phyloP scores from a whole-genome alignment of 1,140 invertebrate genomes.

The Tetragnatha versicolor region DNA sequence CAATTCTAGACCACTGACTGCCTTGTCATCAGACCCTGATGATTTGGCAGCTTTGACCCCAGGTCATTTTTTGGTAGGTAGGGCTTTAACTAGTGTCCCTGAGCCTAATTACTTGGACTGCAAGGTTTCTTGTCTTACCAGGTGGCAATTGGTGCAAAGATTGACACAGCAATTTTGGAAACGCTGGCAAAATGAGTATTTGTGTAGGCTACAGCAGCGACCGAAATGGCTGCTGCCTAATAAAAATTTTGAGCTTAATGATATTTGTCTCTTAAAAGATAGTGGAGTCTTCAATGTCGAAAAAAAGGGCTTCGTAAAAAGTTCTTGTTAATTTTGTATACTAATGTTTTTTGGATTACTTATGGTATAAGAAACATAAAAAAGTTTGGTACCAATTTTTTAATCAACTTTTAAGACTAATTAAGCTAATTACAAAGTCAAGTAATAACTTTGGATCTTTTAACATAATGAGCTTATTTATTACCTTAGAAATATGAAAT shows the following conservation, averaged over 20 bases:
- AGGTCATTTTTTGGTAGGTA: slow-evolving; percentile 56
- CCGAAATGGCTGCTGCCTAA: neutral
- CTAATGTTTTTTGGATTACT: no score
- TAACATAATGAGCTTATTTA: no score
- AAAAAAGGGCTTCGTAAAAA: no score
- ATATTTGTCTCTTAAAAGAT: slow-evolving; percentile 12
- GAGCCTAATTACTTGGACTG: neutral
- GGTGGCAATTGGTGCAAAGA: slow-evolving; percentile 30
- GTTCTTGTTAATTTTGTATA: no score
- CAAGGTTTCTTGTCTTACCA: neutral
- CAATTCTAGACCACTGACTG: slow-evolving; percentile 60
- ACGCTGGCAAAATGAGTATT: slow-evolving; percentile 42
- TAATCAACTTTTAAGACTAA: no score
- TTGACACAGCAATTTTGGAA: slow-evolving; percentile 36
- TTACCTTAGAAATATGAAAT: no score
- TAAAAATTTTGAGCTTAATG: slow-evolving; percentile 34
- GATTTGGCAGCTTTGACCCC: slow-evolving; percentile 61
- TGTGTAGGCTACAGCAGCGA: slow-evolving; percentile 30
- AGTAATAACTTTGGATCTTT: no score
- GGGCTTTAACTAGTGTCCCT: neutral
- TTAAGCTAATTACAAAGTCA: no score
- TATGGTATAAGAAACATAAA: no score
- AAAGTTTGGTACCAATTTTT: no score
- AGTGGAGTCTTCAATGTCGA: no score
- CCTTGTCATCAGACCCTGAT: slow-evolving; percentile 60